Conservation (phyloP, 2,888 invertebrate genomes). For the Cistogaster globosa region DNA sequence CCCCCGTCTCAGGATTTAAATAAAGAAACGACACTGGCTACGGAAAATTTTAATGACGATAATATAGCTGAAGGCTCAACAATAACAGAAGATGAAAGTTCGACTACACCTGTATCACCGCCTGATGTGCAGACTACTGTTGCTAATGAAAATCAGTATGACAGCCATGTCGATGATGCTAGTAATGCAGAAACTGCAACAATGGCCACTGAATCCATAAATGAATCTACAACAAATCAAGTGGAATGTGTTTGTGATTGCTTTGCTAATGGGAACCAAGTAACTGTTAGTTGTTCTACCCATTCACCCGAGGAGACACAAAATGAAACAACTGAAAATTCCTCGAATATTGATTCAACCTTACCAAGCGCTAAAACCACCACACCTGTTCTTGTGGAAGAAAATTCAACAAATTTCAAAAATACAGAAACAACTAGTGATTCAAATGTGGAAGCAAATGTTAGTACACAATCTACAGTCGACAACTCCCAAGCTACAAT, state of each 20-base stretch:
- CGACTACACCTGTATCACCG: no score
- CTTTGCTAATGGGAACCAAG: conserved; percentile 12
- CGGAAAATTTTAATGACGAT: conserved; percentile 7
- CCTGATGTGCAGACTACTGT: not conserved
- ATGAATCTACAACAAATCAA: not conserved
- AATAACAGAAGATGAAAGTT: no score
- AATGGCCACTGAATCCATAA: not conserved
- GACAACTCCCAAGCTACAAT: not conserved
- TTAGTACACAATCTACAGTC: conserved; percentile 3
- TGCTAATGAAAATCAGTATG: not conserved
- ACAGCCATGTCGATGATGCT: not conserved
- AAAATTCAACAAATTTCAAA: not conserved
- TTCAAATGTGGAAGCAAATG: not conserved
- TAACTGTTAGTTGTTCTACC: not conserved
- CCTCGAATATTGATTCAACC: not conserved
- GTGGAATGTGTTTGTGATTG: conserved; percentile 57
- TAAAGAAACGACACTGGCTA: not conserved
- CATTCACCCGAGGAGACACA: not conserved
- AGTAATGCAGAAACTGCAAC: not conserved
- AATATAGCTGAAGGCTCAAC: not conserved
- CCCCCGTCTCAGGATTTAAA: not conserved
- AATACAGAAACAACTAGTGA: conserved; percentile 8
- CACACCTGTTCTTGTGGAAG: not conserved
- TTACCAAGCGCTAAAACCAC: not conserved
- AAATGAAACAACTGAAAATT: not conserved